Base-by-base conservation (phyloP, 1,140 invertebrate genomes). In the Charaxes varanes region DNA sequence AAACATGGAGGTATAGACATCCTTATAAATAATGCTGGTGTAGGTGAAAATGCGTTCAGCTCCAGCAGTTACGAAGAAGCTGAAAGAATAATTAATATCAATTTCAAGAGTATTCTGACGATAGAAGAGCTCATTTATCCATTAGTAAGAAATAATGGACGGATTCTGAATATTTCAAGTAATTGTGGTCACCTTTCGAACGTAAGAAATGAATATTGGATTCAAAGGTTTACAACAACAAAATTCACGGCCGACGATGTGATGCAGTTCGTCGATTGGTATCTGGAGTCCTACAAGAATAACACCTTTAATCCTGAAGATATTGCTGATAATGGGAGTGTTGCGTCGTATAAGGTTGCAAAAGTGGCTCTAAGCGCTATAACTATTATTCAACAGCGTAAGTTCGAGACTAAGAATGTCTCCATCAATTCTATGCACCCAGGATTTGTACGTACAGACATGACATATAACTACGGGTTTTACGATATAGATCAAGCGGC, bases 21-120 rank as follows among this genome's bases (percentile, higher is more conserved):
- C 6, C 68, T 96, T 0, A 86, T 96, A 1, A 95, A 95, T 65
- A 95, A 96, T 85, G 94, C 93, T 24, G 93, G 87, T 0, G 91
- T 94, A 22, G 86, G 89, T 6, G 92, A 86, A 55, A 88, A 83
- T 62, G 56, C 61, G 40, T 72, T 87, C 0, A 86, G 82, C 7
- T 7, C 27, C 1, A 88, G 87, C 40, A 85, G 90, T 47, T 67
- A 74, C 10, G 84, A 87, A 41, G 90, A 93, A 77, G 90, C 89
- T 7, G 86, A 89, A 55, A 74, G 86, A 13, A 90, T 92, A 0
- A 62, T 92, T 0, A 69, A 78, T 26, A 87, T 88, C 0, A 94
- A 94, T 63, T 93, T 88, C 62, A 89, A 87, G 55, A 86, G 85
- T 10, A 85, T 88, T 2, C 52, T 90, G 6, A 82, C 83, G 33